Percentiles rank a stretch among this genome's conserved stretches.
phyloP scores from a whole-genome alignment of 1,140 invertebrate genomes.

The Eumeta japonica region DNA sequence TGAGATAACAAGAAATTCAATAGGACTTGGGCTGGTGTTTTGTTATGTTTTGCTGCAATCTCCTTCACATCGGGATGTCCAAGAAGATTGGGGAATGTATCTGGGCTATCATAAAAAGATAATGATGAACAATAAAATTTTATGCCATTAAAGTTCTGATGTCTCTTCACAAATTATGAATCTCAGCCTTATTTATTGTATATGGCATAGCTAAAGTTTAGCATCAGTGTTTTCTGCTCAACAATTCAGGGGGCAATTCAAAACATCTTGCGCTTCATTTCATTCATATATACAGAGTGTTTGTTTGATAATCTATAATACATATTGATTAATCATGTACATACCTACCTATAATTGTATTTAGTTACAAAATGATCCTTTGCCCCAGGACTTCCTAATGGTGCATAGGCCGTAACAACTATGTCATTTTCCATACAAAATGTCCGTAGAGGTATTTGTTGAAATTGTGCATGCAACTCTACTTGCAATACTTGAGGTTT shows the following conservation, averaged over 20 bases:
- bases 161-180: too few relatives aligned
- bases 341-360: conserved; percentile 58
- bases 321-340: conserved; percentile 32
- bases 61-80: conserved; percentile 66
- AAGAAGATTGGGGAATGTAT: conserved; percentile 66
- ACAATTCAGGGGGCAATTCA: too few relatives aligned
- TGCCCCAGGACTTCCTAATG: conserved; percentile 65
- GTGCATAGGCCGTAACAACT: conserved; percentile 78
- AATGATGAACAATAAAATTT: too few relatives aligned
- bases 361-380: conserved; percentile 53
- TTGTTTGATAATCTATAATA: neutral
- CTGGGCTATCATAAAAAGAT: conserved; percentile 37
- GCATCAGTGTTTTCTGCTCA: too few relatives aligned
- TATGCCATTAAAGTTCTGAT: too few relatives aligned
- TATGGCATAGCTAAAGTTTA: too few relatives aligned
- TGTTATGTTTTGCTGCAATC: conserved; percentile 68
- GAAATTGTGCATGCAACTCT: conserved; percentile 80
- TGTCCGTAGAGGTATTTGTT: conserved; percentile 73
- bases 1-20: conserved; percentile 73
- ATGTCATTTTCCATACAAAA: conserved; percentile 74
- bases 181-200: too few relatives aligned
- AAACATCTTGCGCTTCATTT: neutral
- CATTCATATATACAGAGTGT: neutral
- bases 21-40: conserved; percentile 76
- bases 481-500: conserved; percentile 73